phyloP scores from a whole-genome alignment of 2,113 vertebrate genomes.

The Ellobius talpinus region DNA sequence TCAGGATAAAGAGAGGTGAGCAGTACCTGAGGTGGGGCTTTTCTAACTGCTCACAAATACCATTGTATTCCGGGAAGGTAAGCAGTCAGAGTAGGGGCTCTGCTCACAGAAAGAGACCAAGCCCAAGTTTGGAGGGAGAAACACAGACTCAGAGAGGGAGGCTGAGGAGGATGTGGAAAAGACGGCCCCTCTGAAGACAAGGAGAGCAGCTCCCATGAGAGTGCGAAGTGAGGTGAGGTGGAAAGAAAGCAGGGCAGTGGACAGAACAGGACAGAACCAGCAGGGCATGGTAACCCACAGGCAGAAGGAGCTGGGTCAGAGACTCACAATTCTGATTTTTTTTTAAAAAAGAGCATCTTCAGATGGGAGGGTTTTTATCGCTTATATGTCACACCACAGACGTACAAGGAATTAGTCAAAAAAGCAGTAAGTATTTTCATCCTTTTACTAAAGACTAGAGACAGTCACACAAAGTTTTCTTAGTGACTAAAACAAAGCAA shows the following conservation, averaged over 20 bases:
- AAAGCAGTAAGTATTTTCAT: not conserved
- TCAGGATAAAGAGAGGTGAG: rapidly evolving
- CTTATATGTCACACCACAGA: not conserved
- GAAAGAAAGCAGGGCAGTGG: not conserved
- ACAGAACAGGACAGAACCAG: not conserved
- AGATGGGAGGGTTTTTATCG: not conserved
- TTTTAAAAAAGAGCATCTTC: not conserved
- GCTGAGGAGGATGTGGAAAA: not conserved
- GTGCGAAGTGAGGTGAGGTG: not conserved
- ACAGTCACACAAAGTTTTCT: conserved; percentile 47
- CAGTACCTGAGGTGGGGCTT: not conserved
- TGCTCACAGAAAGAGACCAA: not conserved
- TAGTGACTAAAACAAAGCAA: conserved; percentile 55
- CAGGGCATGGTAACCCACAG: not conserved
- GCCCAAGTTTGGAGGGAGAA: not conserved
- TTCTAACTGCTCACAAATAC: not conserved
- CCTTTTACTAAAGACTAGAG: conserved; percentile 52
- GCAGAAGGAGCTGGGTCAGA: not conserved
- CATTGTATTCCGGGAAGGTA: not conserved
- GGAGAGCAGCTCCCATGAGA: not conserved
- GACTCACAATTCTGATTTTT: not conserved
- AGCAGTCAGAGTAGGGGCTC: not conserved
- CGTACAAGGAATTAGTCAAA: conserved; percentile 41
- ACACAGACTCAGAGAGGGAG: not conserved
- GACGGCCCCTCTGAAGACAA: not conserved